Percentiles rank a stretch among this genome's conserved stretches.
phyloP scores from a whole-genome alignment of 2,113 vertebrate species.

The Microtus richardsoni region DNA sequence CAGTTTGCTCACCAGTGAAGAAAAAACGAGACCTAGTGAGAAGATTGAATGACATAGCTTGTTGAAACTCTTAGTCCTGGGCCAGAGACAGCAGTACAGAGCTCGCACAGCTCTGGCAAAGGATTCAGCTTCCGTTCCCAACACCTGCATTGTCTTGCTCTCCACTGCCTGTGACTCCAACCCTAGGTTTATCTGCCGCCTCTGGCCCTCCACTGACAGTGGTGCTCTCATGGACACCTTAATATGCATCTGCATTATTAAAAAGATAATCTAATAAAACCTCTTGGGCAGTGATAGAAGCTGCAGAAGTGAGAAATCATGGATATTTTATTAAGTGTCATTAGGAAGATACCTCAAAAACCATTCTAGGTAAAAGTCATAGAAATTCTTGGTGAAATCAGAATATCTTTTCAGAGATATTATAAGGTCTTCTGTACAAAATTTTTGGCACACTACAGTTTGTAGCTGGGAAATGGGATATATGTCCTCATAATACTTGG shows the following conservation, averaged over 20 bases:
- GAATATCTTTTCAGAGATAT: background rate
- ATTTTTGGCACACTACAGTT: background rate
- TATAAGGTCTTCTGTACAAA: background rate
- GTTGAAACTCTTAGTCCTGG: background rate
- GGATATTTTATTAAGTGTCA: background rate
- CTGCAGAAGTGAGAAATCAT: conserved; percentile 12
- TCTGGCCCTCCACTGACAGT: background rate
- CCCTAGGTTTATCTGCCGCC: no score
- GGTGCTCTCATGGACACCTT: background rate
- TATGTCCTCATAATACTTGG: background rate
- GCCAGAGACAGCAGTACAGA: background rate
- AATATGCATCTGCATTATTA: background rate
- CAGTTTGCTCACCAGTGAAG: background rate
- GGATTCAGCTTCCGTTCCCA: background rate
- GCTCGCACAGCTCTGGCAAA: background rate
- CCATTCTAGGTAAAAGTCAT: background rate
- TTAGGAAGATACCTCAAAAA: conserved; percentile 25
- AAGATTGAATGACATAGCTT: background rate
- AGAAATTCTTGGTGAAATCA: conserved; percentile 13
- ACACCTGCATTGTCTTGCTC: background rate
- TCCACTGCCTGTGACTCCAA: background rate
- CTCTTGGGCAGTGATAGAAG: background rate
- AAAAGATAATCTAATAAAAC: background rate
- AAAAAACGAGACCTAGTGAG: background rate
- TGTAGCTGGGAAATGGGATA: background rate